Percentiles rank a stretch among this genome's conserved stretches.
phyloP scores from a whole-genome alignment of 2,113 vertebrate genomes.

The Onychostoma macrolepis region DNA sequence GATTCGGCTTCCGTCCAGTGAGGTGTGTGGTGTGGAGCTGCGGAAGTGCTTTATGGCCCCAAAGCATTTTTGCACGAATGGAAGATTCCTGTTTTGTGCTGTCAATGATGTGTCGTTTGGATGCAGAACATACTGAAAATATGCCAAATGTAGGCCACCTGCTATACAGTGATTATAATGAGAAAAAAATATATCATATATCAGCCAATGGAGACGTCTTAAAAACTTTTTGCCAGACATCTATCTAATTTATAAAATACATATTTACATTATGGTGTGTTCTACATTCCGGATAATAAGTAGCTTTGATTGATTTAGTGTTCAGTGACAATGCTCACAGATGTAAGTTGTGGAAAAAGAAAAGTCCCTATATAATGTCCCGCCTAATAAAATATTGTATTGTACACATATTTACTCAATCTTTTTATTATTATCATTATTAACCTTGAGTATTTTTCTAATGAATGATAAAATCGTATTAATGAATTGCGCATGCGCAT shows the following conservation, averaged over 20 bases:
- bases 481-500: not conserved
- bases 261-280: constrained; percentile 81
- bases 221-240: constrained; percentile 71
- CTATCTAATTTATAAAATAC: constrained; percentile 77
- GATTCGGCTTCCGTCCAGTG: constrained; percentile 81
- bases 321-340: constrained; percentile 82
- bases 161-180: constrained; percentile 72
- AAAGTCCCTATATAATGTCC: constrained; percentile 79
- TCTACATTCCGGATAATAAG: constrained; percentile 79
- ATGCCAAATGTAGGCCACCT: constrained; percentile 76
- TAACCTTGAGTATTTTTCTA: constrained; percentile 17
- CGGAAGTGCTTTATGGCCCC: constrained; percentile 90
- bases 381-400: constrained; percentile 84
- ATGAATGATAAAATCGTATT: constrained; percentile 5
- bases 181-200: constrained; percentile 61
- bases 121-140: constrained; percentile 81
- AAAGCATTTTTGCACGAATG: constrained; percentile 91
- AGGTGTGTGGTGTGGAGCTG: constrained; percentile 82
- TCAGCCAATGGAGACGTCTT: constrained; percentile 68
- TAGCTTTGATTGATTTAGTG: constrained; percentile 84
- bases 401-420: constrained; percentile 76
- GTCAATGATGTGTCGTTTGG: constrained; percentile 86
- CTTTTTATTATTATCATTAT: constrained; percentile 58
- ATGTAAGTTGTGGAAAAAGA: constrained; percentile 83
- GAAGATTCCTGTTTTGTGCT: constrained; percentile 83